These are phyloP conservation scores for Sorex fumeus DNA, from an alignment of 2,113 vertebrate species.

Conservation along the genomic window DNA sequence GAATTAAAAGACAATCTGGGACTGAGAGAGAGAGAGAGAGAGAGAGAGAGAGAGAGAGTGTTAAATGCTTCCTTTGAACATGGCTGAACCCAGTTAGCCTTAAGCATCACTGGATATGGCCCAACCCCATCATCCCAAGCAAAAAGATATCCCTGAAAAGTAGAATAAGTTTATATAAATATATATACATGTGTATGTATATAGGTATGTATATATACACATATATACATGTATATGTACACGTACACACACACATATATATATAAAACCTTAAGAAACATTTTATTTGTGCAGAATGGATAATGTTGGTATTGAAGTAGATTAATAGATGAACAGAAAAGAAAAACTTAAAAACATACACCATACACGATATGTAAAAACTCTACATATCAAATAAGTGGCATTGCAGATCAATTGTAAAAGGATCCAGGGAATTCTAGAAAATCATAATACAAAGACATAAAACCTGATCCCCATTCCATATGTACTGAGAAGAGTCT, in stretches of 20 bases:
- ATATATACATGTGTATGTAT: too few relatives aligned
- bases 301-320: neutral
- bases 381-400: neutral
- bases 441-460: neutral
- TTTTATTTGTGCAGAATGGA: neutral
- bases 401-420: neutral
- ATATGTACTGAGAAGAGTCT: neutral
- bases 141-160: slow-evolving; percentile 19
- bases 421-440: slow-evolving; percentile 24
- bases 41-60: too few relatives aligned
- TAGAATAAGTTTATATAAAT: neutral
- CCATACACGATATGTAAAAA: neutral
- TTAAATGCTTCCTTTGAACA: too few relatives aligned
- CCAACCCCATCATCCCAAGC: neutral
- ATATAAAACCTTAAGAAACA: too few relatives aligned
- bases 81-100: too few relatives aligned
- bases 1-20: neutral
- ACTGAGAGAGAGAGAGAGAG: too few relatives aligned
- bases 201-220: too few relatives aligned
- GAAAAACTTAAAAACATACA: neutral
- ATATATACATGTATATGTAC: too few relatives aligned
- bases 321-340: slow-evolving; percentile 10
- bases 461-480: neutral
- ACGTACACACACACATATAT: too few relatives aligned
- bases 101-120: too few relatives aligned